Percentiles rank a stretch among this genome's conserved stretches.
phyloP scores from a whole-genome alignment of 2,888 invertebrate species.

The Ecliptopera silaceata region DNA sequence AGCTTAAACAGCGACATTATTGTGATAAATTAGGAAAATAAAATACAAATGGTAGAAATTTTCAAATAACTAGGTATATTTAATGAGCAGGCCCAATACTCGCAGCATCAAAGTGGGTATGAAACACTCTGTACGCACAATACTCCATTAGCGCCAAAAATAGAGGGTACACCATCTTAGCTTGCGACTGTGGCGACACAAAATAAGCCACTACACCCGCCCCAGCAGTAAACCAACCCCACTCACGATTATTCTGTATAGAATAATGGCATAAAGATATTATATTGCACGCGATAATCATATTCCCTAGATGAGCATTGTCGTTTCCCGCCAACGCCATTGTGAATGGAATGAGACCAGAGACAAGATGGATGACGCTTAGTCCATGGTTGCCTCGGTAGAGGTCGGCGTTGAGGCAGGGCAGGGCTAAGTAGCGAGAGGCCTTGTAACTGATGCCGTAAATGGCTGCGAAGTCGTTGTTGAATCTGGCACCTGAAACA shows the following conservation, averaged over 20 bases:
- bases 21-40: too few species aligned
- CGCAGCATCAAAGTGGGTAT: slow-evolving; percentile 20
- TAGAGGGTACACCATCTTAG: slow-evolving; percentile 60
- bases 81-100: background rate
- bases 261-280: slow-evolving; percentile 59
- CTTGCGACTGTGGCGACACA: slow-evolving; percentile 41
- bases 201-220: slow-evolving; percentile 61
- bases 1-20: too few species aligned
- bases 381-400: slow-evolving; percentile 48
- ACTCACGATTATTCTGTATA: slow-evolving; percentile 47
- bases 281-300: slow-evolving; percentile 61
- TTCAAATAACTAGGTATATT: background rate
- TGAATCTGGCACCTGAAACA: slow-evolving; percentile 54
- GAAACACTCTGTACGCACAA: slow-evolving; percentile 59
- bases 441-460: slow-evolving; percentile 60
- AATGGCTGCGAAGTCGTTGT: slow-evolving; percentile 54
- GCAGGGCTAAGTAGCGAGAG: slow-evolving; percentile 60
- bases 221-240: slow-evolving; percentile 67
- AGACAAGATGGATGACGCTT: slow-evolving; percentile 55
- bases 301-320: slow-evolving; percentile 53
- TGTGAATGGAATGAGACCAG: slow-evolving; percentile 65
- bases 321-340: slow-evolving; percentile 58
- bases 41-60: slow-evolving; percentile 1
- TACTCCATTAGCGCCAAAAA: slow-evolving; percentile 63
- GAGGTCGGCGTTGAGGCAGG: slow-evolving; percentile 68